Base-by-base conservation (phyloP, 2,888 invertebrate genomes). In the Drosophila acutilabella region DNA sequence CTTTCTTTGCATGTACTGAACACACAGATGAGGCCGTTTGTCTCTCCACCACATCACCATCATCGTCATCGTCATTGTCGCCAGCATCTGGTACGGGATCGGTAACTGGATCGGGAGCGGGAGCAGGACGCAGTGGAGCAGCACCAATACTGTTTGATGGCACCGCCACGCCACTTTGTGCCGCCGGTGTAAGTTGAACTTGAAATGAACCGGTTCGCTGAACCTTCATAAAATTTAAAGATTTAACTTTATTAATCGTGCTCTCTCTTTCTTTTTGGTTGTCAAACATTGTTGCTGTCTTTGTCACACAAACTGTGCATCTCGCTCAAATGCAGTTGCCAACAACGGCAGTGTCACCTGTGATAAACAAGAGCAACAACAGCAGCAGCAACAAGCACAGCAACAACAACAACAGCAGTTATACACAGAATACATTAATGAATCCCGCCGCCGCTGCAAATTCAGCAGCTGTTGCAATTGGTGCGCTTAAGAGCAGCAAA, bases 101-200 rank as follows among this genome's bases (percentile, higher is more conserved):
- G 1, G 61, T 20, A 52, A 11, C 26, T 4, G 51, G 14, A 45
- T 4, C 58, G 6, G 47, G 14, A 36, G 2, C 58, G 2, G 51
- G 11, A 16, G 0, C 53, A 42, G 50, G 20, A 51, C 50, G 44
- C 40, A 57, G 13, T 16, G 51, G 61, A 40, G 36, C 38, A 16
- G 40, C 62, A 26, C 68, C 92, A 64, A 89, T 91, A 70, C 80
- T 93, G 81, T 94, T 93, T 50, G 89, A 85, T 75, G 88, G 72
- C 74, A 81, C 70, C 70, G 58, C 93, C 76, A 93, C 94, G 71
- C 93, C 94, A 80, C 86, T 91, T 70, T 90, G 89, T 76, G 90
- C 82, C 75, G 86, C 90, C 79, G 89, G 87, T 82, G 92, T 92
- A 88, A 91, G 91, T 89, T 23, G 30, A 47, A 33, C 18, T 20